Percentiles rank a stretch among this genome's conserved stretches.
These are phyloP conservation scores for Crenichthys baileyi DNA, from an alignment of 2,797 vertebrate species.

Conservation along the genomic window DNA sequence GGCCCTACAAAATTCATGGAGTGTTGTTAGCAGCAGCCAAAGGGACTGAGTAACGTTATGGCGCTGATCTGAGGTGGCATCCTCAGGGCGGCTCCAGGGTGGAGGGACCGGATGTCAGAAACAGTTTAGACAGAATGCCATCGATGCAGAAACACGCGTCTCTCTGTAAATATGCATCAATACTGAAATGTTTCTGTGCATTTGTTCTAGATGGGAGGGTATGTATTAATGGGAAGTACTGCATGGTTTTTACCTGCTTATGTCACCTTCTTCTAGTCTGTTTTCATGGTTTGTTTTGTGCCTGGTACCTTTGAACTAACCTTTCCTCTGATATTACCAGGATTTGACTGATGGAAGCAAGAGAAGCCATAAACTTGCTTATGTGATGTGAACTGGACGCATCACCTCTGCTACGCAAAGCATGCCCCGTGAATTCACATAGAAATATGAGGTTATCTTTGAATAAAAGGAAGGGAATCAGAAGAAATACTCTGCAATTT, in stretches of 20 bases:
- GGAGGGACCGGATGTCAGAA: constrained; percentile 63
- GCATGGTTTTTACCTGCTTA: background rate
- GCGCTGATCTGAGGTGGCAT: constrained; percentile 59
- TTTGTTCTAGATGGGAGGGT: background rate
- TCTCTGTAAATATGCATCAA: constrained; percentile 3
- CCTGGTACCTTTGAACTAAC: background rate
- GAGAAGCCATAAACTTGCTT: background rate
- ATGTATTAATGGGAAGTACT: background rate
- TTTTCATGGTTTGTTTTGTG: background rate
- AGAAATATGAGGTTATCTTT: background rate
- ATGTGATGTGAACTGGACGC: background rate
- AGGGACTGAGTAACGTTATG: constrained; percentile 43
- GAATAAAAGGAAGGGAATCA: background rate
- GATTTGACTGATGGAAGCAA: background rate
- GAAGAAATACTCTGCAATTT: background rate
- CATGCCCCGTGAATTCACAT: background rate
- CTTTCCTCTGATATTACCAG: background rate
- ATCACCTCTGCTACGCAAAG: background rate
- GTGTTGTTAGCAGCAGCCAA: constrained; percentile 37
- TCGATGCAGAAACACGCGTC: constrained; percentile 34
- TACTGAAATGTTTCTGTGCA: background rate
- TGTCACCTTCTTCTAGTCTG: background rate
- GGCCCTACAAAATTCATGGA: constrained; percentile 26
- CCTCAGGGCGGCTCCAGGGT: constrained; percentile 70
- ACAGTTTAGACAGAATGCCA: constrained; percentile 61